Evolutionary conservation across 2,888 invertebrate species (phyloP), one percentile per base, ranked within the genome.

Genomic region (Pheosia gnoma): DNA sequence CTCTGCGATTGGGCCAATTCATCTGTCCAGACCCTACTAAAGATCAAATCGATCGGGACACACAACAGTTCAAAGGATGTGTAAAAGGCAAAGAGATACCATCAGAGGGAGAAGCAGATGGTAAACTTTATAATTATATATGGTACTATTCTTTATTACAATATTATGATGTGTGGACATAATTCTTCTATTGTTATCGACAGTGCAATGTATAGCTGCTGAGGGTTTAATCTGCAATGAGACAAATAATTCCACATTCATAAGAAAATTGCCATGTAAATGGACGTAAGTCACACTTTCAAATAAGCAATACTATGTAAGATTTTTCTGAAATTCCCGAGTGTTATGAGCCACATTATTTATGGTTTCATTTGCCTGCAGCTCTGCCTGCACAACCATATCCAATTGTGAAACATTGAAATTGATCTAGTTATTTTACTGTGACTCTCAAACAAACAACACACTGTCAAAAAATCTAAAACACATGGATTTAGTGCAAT

Each of bases 41-140:
- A 72, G 95, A 95, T 76, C 96, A 97, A 77, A 98, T 99, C 77
- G 98, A 99, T 86, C 95, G 96, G 0, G 95, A 96, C 80, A 99
- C 99, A 0, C 99, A 99, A 85, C 98, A 98, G 83, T 96, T 97
- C 45, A 91, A 89, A 71, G 97, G 97, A 62, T 98, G 98, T 85
- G 95, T 95, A 2, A 88, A 89, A 77, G 93, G 93, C 37, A 92
- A 91, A 72, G 83, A 82, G 38, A 79, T 84, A 36, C 86, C 92
- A 87, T 96, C 92, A 74, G 96, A 97, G 80, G 97, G 97, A 70
- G 96, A 95, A 88, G 97, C 98, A 8, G 95, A 95, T 94, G 96
- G 98, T 97, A 91, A 74, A 25, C 4, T 0, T 25, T 25, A 25
- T 25, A 25, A 25, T 25, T 25, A 25, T 25, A 25, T 25, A 25